These are phyloP conservation scores for Corvus cornix DNA, from an alignment of 2,113 vertebrate species.

Conservation along the genomic window DNA sequence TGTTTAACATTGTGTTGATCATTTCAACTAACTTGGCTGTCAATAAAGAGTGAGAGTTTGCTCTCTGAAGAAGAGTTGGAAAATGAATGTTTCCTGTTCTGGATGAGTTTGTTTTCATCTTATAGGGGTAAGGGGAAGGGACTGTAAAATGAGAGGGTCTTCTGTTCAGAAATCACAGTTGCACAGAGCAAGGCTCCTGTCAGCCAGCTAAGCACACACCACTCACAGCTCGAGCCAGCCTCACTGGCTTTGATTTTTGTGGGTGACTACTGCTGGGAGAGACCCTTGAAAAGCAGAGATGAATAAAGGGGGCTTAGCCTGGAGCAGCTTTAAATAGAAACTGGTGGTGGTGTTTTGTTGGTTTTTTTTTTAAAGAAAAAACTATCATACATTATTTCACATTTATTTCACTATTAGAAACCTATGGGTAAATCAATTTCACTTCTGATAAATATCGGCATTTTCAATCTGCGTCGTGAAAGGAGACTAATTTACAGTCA, in stretches of 20 bases:
- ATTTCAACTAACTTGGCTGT: background rate
- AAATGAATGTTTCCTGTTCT: background rate
- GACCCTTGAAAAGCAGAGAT: background rate
- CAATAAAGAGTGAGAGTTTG: background rate
- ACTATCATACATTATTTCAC: background rate
- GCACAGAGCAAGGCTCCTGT: background rate
- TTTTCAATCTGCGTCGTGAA: background rate
- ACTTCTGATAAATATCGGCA: background rate
- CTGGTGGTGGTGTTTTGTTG: background rate
- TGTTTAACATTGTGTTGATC: background rate
- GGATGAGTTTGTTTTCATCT: background rate
- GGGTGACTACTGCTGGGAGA: background rate
- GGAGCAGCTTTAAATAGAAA: background rate
- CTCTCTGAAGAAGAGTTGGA: background rate
- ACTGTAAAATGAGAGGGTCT: background rate
- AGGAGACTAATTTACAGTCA: background rate
- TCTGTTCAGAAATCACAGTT: background rate
- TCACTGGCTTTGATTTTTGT: background rate
- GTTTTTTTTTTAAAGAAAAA: background rate
- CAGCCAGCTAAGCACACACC: background rate
- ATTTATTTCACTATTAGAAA: background rate
- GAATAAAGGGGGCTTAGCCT: background rate
- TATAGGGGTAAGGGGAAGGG: background rate
- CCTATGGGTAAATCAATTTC: background rate
- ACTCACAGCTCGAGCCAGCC: background rate